A percentile compares a stretch with the other conserved stretches of the same genome.
Evolutionary conservation across 2,113 vertebrate genomes (phyloP).

Genomic region (Myotis brandtii): DNA sequence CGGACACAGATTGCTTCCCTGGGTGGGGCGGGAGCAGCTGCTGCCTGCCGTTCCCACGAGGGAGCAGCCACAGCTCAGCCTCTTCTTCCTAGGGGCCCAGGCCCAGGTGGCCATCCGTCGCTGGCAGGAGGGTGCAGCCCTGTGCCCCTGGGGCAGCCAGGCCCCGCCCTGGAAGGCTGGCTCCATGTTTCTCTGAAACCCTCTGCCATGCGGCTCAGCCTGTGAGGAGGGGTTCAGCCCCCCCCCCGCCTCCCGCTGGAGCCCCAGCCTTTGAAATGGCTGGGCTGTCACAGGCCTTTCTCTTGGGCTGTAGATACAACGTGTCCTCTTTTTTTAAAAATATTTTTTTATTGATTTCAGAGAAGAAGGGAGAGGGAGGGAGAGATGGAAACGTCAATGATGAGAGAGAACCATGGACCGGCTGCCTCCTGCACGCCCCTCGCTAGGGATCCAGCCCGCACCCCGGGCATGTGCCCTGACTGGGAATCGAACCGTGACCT

Average conservation of each 20-base stretch:
- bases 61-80: not conserved
- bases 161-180: not conserved
- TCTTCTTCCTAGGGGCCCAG: not conserved
- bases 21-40: too few species aligned
- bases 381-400: too few species aligned
- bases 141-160: not conserved
- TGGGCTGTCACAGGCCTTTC: rapidly evolving
- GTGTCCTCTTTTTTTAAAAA: too few species aligned
- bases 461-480: too few species aligned
- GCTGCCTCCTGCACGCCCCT: too few species aligned
- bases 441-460: too few species aligned
- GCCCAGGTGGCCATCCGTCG: not conserved
- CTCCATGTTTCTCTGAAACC: not conserved
- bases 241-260: rapidly evolving
- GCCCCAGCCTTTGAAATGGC: not conserved
- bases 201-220: not conserved
- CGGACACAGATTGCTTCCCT: too few species aligned
- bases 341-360: too few species aligned
- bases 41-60: not conserved
- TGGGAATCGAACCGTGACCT: too few species aligned
- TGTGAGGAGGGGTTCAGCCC: too few species aligned
- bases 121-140: not conserved
- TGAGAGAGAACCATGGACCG: too few species aligned
- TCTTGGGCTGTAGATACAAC: rapidly evolving
- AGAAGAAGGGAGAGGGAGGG: too few species aligned